Evolutionary conservation across 2,797 vertebrate genomes (phyloP), one percentile per base, ranked within the genome.

Genomic region (Neosilurus mollespiculum): DNA sequence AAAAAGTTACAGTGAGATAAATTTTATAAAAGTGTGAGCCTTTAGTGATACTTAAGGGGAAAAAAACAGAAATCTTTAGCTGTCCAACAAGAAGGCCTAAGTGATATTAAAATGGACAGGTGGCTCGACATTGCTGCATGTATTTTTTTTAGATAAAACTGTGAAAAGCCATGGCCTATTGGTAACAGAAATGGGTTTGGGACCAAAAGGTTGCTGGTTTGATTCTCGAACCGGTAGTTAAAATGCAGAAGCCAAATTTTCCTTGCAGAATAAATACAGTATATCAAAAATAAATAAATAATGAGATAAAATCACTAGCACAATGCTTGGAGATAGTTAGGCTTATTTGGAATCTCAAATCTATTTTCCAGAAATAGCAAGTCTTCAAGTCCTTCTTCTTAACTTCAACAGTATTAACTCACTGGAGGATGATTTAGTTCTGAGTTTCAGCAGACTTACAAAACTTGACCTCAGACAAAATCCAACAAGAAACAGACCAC

Each of bases 391-490:
- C 30, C 54, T 88, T 67, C 84, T 81, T 78, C 62, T 88, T 61
- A 81, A 82, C 73, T 86, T 81, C 43, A 88, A 88, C 49, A 62
- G 49, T 34, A 71, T 90, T 70, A 70, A 37, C 26, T 86, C 83
- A 58, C 67, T 89, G 70, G 81, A 87, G 11, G 84, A 89, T 78
- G 84, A 90, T 78, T 59, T 85, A 75, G 80, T 87, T 70, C 69
- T 85, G 49, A 80, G 80, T 58, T 89, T 88, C 26, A 83, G 79
- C 53, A 83, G 53, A 34, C 58, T 87, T 76, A 82, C 80, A 73
- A 88, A 88, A 84, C 67, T 88, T 61, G 87, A 90, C 80, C 83
- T 89, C 22, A 86, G 86, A 73, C 81, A 87, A 80, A 89, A 86
- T 62, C 83, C 80, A 79, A 79, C 88, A 71, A 86, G 6, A 10